These are phyloP conservation scores for Symphodus melops DNA, from an alignment of 2,113 vertebrate species.

Conservation along the genomic window DNA sequence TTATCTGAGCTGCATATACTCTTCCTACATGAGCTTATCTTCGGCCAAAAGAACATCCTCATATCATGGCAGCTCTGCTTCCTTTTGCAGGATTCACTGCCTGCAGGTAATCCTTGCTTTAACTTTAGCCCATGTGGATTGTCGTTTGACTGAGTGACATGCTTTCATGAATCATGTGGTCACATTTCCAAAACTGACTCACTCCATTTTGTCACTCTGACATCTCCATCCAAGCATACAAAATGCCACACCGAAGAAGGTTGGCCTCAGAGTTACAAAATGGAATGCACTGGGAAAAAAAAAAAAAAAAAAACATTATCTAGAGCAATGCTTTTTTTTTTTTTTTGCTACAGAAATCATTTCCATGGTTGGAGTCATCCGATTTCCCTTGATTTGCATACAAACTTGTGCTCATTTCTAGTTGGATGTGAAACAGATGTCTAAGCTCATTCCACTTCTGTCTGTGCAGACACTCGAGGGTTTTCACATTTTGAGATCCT, in stretches of 20 bases:
- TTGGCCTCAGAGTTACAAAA: constrained; percentile 32
- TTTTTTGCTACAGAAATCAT: not conserved
- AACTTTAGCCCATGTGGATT: constrained; percentile 17
- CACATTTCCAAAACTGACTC: constrained; percentile 47
- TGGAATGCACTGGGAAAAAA: constrained; percentile 11
- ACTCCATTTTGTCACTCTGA: constrained; percentile 63
- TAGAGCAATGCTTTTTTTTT: not conserved
- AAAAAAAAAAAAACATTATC: not conserved
- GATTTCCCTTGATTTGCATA: constrained; percentile 13
- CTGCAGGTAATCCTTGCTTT: constrained; percentile 42
- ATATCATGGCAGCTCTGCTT: constrained; percentile 36
- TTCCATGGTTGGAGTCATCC: constrained; percentile 4
- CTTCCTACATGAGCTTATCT: constrained; percentile 16
- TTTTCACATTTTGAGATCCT: constrained; percentile 10
- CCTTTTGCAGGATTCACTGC: constrained; percentile 14
- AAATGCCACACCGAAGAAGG: constrained; percentile 39
- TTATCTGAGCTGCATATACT: constrained; percentile 40
- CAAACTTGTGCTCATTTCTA: not conserved
- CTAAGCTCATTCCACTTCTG: not conserved
- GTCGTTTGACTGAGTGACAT: constrained; percentile 52
- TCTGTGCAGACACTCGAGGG: not conserved
- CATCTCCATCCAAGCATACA: constrained; percentile 59
- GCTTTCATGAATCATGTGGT: constrained; percentile 60
- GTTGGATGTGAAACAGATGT: constrained; percentile 29
- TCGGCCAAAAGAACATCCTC: constrained; percentile 41